Conservation (phyloP, 2,113 vertebrate genomes). For the Narcine bancroftii region DNA sequence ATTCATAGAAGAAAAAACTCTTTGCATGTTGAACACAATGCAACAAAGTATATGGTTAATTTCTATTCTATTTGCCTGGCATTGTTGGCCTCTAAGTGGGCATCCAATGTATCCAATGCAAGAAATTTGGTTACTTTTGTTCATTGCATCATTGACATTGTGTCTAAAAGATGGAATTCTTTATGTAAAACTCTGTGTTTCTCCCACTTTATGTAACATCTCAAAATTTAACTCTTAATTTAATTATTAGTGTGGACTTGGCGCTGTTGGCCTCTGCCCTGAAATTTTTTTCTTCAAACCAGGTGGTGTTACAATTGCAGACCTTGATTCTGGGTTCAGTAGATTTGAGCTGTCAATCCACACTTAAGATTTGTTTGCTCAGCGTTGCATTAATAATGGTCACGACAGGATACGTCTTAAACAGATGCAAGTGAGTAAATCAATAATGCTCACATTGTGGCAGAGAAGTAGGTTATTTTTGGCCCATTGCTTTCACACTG, state of each 20-base stretch:
- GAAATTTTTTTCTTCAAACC: not conserved
- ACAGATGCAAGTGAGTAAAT: too few species aligned
- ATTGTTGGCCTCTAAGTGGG: not conserved
- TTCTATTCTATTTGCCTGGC: not conserved
- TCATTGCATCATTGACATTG: not conserved
- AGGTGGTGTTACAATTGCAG: not conserved
- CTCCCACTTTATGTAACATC: not conserved
- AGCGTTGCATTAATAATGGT: too few species aligned
- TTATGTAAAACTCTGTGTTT: not conserved
- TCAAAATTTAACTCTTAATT: not conserved
- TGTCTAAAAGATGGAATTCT: not conserved
- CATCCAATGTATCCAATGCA: too few species aligned
- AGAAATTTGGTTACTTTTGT: not conserved
- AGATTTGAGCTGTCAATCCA: not conserved
- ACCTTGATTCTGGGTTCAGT: not conserved
- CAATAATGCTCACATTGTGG: too few species aligned
- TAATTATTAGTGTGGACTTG: not conserved
- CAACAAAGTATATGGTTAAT: not conserved
- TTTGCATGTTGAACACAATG: not conserved
- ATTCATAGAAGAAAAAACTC: too few species aligned
- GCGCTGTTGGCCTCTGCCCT: not conserved
- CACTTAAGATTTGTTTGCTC: too few species aligned
- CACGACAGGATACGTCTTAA: too few species aligned
- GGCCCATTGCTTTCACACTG: too few species aligned
- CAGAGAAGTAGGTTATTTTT: too few species aligned